Conservation (phyloP, 2,113 vertebrate genomes). For the Alexandromys fortis region DNA sequence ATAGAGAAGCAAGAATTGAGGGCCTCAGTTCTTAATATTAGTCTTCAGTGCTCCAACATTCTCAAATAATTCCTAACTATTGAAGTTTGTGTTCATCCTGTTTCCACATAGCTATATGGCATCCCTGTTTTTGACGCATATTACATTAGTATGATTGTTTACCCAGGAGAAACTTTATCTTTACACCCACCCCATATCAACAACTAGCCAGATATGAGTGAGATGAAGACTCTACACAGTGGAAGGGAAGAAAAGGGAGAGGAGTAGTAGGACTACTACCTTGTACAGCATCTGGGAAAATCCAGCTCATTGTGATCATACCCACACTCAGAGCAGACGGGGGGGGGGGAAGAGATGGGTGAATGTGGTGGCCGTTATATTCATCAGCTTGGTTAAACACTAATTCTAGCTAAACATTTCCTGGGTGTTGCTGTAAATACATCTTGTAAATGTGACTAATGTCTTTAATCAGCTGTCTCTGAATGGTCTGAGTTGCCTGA, state of each 20-base stretch:
- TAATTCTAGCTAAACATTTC: background rate
- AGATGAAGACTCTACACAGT: background rate
- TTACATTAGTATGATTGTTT: background rate
- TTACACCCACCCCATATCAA: background rate
- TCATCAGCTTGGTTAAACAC: background rate
- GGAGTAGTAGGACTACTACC: background rate
- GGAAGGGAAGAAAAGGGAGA: background rate
- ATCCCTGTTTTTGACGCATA: background rate
- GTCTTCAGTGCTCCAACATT: background rate
- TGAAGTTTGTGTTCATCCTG: background rate
- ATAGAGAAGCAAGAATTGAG: background rate
- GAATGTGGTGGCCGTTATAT: background rate
- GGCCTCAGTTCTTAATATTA: background rate
- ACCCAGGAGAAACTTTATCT: background rate
- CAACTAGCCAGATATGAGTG: background rate
- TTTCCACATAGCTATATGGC: background rate
- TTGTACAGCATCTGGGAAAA: background rate
- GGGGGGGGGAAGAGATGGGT: background rate
- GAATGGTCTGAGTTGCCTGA: background rate
- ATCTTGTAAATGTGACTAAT: constrained; percentile 4
- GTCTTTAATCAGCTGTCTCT: background rate
- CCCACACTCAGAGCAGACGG: background rate
- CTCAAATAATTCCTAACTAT: constrained; percentile 10
- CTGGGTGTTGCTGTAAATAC: background rate
- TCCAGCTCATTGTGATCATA: background rate